Base-by-base conservation (phyloP, 2,888 invertebrate species). In the Hermodice carunculata region DNA sequence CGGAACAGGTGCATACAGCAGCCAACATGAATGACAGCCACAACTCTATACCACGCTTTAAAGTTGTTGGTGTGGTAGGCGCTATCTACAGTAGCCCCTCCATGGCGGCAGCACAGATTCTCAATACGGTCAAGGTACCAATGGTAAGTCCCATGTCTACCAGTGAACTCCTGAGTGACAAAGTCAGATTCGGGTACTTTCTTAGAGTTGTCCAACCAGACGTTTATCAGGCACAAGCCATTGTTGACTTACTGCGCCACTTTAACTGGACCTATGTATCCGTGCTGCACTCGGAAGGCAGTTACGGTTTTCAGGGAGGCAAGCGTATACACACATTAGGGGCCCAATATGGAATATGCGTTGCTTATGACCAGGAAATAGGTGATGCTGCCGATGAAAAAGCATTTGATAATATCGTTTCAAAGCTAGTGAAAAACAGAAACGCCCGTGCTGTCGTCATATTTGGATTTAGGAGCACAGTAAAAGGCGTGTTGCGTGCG, bases 231-330 rank as follows among this genome's bases (percentile, higher is more conserved):
- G 60, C 60, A 19, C 62, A 72, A 51, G 76, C 71, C 2, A 78
- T 80, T 29, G 67, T 75, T 4, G 75, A 72, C 29, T 51, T 80
- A 11, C 49, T 79, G 14, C 56, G 64, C 2, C 66, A 73, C 52
- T 79, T 78, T 67, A 91, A 91, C 83, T 93, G 92, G 92, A 92
- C 91, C 17, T 93, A 92, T 83, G 91, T 93, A 51, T 91, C 92
- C 52, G 90, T 91, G 22, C 89, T 92, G 54, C 91, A 92, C 83
- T 92, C 91, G 1, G 91, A 92, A 79, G 92, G 92, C 8, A 71
- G 74, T 17, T 79, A 78, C 59, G 78, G 79, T 8, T 57, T 58
- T 28, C 57, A 40, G n/a, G 63, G 60, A n/a, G 46, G 44, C 22
- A 59, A 49, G 42, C 40, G 51, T 1, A 52, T 60, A 5, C 51